phyloP scores from a whole-genome alignment of 2,888 invertebrate genomes.

The Megalurothrips usitatus region DNA sequence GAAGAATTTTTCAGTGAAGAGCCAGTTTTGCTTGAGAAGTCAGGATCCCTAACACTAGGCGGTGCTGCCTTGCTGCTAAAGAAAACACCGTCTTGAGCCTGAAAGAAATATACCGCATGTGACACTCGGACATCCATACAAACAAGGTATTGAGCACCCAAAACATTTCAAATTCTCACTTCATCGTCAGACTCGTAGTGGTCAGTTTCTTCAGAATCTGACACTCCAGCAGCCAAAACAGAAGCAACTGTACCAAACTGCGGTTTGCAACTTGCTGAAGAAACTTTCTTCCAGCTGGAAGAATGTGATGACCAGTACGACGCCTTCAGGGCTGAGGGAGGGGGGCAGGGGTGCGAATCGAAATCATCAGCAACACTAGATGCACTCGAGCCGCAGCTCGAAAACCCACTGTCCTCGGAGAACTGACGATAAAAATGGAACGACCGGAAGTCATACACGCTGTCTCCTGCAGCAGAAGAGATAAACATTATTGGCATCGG shows the following conservation, averaged over 20 bases:
- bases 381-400: background rate
- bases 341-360: background rate
- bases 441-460: background rate
- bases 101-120: too few relatives aligned
- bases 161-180: background rate
- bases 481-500: too few relatives aligned
- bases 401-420: constrained; percentile 1
- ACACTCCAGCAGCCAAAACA: background rate
- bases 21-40: too few relatives aligned
- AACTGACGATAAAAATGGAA: constrained; percentile 10
- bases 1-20: too few relatives aligned
- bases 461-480: too few relatives aligned
- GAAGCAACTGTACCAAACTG: background rate
- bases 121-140: background rate
- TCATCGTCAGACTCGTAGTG: background rate
- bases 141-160: too few relatives aligned
- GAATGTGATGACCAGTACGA: background rate
- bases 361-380: background rate
- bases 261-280: background rate
- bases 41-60: too few relatives aligned
- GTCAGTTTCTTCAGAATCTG: constrained; percentile 9
- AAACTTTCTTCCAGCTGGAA: background rate
- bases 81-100: too few relatives aligned
- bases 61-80: too few relatives aligned
- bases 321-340: background rate